phyloP scores from a whole-genome alignment of 2,797 vertebrate species.

The Karalla daura region DNA sequence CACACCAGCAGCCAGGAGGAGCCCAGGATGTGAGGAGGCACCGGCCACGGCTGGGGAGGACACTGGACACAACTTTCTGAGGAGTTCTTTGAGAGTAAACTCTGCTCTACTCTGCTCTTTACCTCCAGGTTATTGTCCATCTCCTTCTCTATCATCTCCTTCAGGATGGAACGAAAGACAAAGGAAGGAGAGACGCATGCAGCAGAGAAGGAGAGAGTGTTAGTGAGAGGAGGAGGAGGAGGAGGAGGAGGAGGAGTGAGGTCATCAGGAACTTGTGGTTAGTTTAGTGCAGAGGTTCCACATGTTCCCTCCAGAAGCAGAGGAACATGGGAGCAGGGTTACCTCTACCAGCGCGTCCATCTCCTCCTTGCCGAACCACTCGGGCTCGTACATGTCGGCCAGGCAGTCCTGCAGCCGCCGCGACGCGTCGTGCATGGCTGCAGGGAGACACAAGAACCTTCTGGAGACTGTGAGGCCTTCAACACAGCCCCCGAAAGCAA shows the following conservation, averaged over 20 bases:
- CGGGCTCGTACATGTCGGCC: constrained; percentile 95
- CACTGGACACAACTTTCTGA: neutral
- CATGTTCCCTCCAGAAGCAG: no score
- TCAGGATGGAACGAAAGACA: constrained; percentile 58
- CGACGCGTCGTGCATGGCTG: constrained; percentile 96
- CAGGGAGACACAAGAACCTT: neutral
- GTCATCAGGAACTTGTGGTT: neutral
- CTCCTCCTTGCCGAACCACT: constrained; percentile 97
- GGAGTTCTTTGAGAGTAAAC: no score
- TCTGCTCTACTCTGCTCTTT: constrained; percentile 65
- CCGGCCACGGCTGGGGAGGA: constrained; percentile 4
- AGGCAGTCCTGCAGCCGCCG: constrained; percentile 95
- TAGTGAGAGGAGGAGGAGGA: constrained; percentile 5
- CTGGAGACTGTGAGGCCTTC: no score
- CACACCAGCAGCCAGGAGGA: no score
- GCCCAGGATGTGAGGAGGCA: neutral
- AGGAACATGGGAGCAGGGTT: no score
- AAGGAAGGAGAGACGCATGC: constrained; percentile 67
- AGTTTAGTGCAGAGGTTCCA: no score
- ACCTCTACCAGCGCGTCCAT: constrained; percentile 92
- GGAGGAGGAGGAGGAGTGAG: neutral
- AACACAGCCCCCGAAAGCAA: no score
- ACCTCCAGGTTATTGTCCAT: constrained; percentile 84
- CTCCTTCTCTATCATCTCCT: constrained; percentile 86
- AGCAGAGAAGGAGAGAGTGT: constrained; percentile 38